Percentiles rank a stretch among this genome's conserved stretches.
Evolutionary conservation across 2,113 vertebrate species (phyloP).

Genomic region (Silurus glanis): DNA sequence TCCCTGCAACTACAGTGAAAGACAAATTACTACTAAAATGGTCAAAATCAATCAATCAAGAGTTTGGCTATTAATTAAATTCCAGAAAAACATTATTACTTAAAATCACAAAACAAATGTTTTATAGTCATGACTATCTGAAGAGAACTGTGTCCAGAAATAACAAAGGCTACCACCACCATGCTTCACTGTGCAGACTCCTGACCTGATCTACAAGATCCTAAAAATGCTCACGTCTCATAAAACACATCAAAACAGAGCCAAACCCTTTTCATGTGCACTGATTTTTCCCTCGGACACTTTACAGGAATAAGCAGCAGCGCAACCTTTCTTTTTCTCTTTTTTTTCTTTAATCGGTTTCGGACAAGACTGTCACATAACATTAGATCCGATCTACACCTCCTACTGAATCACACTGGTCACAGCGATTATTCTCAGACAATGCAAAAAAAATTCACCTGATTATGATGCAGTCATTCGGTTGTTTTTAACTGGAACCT

Average conservation of each 20-base stretch:
- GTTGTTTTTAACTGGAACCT: conserved; percentile 6
- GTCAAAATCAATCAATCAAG: too few relatives aligned
- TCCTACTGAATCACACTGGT: conserved; percentile 34
- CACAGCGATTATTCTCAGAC: conserved; percentile 30
- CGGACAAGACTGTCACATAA: conserved; percentile 51
- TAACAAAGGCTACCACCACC: background rate
- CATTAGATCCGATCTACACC: conserved; percentile 46
- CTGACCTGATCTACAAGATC: too few relatives aligned
- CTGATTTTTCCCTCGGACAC: background rate
- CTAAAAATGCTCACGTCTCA: background rate
- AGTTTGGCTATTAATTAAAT: background rate
- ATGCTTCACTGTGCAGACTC: background rate
- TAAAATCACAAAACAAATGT: background rate
- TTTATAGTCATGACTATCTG: background rate
- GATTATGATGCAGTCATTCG: conserved; percentile 46
- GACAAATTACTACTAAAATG: too few relatives aligned
- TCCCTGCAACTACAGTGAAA: background rate
- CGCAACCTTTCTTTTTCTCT: conserved; percentile 35
- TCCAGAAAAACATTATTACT: background rate
- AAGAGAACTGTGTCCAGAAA: background rate
- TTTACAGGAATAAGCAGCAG: conserved; percentile 35
- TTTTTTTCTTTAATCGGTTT: conserved; percentile 44
- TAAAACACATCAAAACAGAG: background rate
- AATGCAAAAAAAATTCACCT: conserved; percentile 22
- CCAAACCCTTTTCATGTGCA: too few relatives aligned